phyloP scores from a whole-genome alignment of 2,797 vertebrate genomes.

The Macropus fuliginosus region DNA sequence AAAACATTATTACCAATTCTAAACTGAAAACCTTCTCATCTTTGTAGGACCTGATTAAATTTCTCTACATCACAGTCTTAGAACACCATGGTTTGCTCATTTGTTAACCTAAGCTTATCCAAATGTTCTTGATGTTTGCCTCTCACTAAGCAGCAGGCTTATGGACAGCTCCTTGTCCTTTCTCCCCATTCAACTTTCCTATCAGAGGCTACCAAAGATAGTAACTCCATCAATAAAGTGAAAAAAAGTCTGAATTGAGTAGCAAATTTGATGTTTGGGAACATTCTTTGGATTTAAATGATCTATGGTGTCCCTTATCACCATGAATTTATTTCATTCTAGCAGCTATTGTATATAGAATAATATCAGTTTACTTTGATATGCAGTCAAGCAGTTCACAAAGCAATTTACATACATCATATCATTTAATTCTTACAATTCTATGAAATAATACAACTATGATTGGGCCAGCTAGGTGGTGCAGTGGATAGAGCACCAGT shows the following conservation, averaged over 20 bases:
- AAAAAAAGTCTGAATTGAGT: background rate
- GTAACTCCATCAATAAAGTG: background rate
- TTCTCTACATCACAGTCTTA: background rate
- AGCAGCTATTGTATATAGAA: background rate
- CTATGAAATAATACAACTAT: background rate
- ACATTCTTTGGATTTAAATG: constrained; percentile 17
- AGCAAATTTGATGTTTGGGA: background rate
- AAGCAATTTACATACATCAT: background rate
- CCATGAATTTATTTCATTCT: background rate
- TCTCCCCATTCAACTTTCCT: constrained; percentile 5
- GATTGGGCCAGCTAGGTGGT: background rate
- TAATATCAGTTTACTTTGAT: background rate
- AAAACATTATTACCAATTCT: background rate
- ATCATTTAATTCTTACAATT: background rate
- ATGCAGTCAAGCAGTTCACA: background rate
- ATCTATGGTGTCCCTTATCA: background rate
- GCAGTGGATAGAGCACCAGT: too few relatives aligned
- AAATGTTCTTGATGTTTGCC: background rate
- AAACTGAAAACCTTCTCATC: background rate
- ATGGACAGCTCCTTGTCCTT: background rate
- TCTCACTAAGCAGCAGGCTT: background rate
- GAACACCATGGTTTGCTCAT: background rate
- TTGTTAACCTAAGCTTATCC: background rate
- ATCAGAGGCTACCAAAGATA: background rate
- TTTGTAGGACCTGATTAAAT: background rate